Base-by-base conservation (phyloP, 1,140 invertebrate species). In the Diprion similis region DNA sequence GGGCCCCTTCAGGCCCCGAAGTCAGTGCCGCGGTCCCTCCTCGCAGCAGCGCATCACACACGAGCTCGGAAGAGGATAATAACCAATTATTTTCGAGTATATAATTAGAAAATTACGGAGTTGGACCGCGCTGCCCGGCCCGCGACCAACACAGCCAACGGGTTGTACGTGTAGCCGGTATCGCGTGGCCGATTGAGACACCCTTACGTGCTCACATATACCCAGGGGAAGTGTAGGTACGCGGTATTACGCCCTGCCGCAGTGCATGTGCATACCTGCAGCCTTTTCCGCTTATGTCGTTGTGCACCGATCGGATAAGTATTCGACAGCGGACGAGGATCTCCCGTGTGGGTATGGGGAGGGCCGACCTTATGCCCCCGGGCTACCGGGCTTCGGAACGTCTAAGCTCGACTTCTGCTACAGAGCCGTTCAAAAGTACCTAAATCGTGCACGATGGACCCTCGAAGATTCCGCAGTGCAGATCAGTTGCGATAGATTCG, bases 281-380 rank as follows among this genome's bases (percentile, higher is more conserved):
- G 24, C 24, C 1, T 37, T 37, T 1, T 37, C 2, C 24, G 24
- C 24, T 37, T 37, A 6, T 6, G 24, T 37, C 72, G 71, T 68
- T 67, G 76, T 77, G 75, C 78, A 73, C 85, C 74, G 87, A 83
- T 88, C 88, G 88, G 87, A 85, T 88, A 90, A 89, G 88, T 89
- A 88, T 89, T 89, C 88, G 89, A 88, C 89, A 86, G 87, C 88
- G 87, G 89, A 88, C 87, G 88, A 89, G 86, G 11, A 0, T 59
- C 51, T 59, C 51, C 51, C 6, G 51, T 59, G 51, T 59, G 51
- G 51, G 83, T 82, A 85, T 78, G 80, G 51, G 80, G 79, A 82
- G 83, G 83, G 78, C 80, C 82, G 83, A 87, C 83, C 83, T 85
- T 85, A 86, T 87, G 84, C 83, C 85, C 84, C 84, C 85, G 83